Percentiles rank a stretch among this genome's conserved stretches.
phyloP scores from a whole-genome alignment of 2,113 vertebrate species.

The Hypomesus transpacificus region DNA sequence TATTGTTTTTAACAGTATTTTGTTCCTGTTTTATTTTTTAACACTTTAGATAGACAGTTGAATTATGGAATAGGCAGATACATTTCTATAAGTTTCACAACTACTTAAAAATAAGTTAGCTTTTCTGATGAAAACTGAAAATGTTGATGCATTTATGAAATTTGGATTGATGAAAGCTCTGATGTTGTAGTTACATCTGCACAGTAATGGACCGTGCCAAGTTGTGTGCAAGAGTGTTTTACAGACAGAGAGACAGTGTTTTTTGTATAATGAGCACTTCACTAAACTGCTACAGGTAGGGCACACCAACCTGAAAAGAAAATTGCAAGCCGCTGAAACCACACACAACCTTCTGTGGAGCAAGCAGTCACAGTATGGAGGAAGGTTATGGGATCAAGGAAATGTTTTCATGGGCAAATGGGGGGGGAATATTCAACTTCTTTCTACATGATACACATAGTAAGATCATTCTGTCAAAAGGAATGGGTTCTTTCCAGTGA shows the following conservation, averaged over 20 bases:
- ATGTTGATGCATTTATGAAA: too few species aligned
- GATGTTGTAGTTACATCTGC: slow-evolving; percentile 20
- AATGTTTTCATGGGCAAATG: not conserved
- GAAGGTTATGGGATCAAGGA: not conserved
- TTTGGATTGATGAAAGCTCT: not conserved
- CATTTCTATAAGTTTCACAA: too few species aligned
- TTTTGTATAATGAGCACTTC: slow-evolving; percentile 22
- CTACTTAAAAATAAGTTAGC: too few species aligned
- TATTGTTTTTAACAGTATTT: too few species aligned
- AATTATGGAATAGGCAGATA: too few species aligned
- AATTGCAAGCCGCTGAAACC: not conserved
- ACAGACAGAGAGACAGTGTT: slow-evolving; percentile 25
- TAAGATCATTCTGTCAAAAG: too few species aligned
- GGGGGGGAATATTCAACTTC: not conserved
- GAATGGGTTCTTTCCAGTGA: too few species aligned
- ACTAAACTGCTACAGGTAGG: slow-evolving; percentile 10
- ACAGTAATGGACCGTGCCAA: slow-evolving; percentile 9
- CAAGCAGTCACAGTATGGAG: not conserved
- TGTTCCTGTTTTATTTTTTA: too few species aligned
- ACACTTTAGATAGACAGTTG: too few species aligned
- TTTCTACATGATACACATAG: too few species aligned
- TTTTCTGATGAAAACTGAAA: too few species aligned
- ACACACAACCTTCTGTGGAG: not conserved
- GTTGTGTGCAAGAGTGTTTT: slow-evolving; percentile 19
- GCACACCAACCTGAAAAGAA: not conserved